Base-by-base conservation (phyloP, 2,888 invertebrate species). In the Perizoma flavofasciatum region DNA sequence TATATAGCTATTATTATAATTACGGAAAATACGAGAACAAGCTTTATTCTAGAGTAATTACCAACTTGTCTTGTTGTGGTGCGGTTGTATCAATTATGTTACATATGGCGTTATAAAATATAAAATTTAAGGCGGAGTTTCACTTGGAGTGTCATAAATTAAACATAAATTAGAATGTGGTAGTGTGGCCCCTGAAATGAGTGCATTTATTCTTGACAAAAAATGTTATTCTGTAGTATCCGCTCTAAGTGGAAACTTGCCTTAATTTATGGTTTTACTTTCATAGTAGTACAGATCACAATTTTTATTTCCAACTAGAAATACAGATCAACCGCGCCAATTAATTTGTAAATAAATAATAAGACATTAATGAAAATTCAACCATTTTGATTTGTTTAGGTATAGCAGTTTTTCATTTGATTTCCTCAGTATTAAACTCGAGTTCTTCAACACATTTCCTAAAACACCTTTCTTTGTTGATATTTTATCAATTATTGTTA, bases 21-120 rank as follows among this genome's bases (percentile, higher is more conserved):
- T 46, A 61, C 51, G 44, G 35, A 54, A 55, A 48, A 58, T 62
- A 62, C 88, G 83, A 82, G 79, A 80, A 81, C 81, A 88, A 90
- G 91, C 91, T 91, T 91, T 91, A 91, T 86, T 79, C 73, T 90
- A 89, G 86, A 76, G 74, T 89, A 86, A 84, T 78, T 77, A 82
- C 77, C 80, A 79, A 75, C 71, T 72, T 79, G 78, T 76, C 75
- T 76, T 80, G 72, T 78, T 49, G 76, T 70, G 74, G 72, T 73
- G 70, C 69, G 78, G 71, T 74, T 77, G 77, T 56, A 41, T 43
- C 40, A 45, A 46, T 5, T 22, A 22, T 22, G 22, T 22, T 22
- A 22, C 22, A 2, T 37, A 4, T 37, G 7, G 7, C 37, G 37
- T 37, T 37, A 37, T 37, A 37, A 37, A 5, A 37, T 37, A 6